Evolutionary conservation across 2,113 vertebrate species (phyloP).

Genomic region (Brienomyrus longianalis): DNA sequence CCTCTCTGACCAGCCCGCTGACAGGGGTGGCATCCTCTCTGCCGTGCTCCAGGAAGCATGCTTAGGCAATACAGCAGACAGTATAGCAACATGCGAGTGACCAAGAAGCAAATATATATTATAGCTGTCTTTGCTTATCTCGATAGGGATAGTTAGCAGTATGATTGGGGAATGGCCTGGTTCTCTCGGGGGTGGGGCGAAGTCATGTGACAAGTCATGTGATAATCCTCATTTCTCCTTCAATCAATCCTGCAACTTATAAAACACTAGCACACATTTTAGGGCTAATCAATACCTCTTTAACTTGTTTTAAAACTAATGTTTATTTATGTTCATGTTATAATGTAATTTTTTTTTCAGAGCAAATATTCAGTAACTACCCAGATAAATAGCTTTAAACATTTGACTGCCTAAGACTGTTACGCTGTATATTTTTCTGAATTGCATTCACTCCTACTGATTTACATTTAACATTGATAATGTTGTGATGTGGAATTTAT

Average conservation of each 20-base stretch:
- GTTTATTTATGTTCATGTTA: not conserved
- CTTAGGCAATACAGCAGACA: not conserved
- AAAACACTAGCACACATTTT: not conserved
- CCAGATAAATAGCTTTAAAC: not conserved
- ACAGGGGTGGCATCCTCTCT: not conserved
- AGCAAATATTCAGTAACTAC: not conserved
- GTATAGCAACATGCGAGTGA: not conserved
- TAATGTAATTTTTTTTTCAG: not conserved
- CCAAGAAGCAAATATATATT: not conserved
- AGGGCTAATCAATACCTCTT: not conserved
- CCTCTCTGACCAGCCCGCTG: not conserved
- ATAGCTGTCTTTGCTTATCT: not conserved
- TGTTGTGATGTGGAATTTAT: not conserved
- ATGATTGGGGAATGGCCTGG: not conserved
- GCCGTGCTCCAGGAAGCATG: not conserved
- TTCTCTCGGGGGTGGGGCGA: not conserved
- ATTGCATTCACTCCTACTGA: not conserved
- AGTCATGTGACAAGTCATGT: not conserved
- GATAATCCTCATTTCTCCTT: not conserved
- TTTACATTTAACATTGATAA: not conserved
- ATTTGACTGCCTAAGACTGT: not conserved
- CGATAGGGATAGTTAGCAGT: not conserved
- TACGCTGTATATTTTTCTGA: not conserved
- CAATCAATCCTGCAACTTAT: not conserved
- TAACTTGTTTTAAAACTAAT: not conserved